Percentiles rank a stretch among this genome's conserved stretches.
These are phyloP conservation scores for Osmerus mordax DNA, from an alignment of 2,113 vertebrate species.

Conservation along the genomic window DNA sequence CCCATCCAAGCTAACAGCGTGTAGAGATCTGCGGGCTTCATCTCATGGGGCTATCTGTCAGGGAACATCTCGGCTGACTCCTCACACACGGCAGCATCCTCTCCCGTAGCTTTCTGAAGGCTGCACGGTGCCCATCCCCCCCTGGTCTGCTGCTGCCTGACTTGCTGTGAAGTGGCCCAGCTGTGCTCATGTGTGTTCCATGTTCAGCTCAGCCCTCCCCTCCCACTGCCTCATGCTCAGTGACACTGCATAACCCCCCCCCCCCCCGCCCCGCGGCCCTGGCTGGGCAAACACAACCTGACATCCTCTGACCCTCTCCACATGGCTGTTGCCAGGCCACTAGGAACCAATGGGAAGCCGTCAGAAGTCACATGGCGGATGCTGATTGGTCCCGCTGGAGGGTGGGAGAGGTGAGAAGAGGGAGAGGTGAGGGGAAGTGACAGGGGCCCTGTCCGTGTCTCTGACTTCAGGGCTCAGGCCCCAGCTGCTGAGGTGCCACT, in stretches of 20 bases:
- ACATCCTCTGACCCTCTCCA: constrained; percentile 34
- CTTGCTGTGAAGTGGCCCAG: constrained; percentile 47
- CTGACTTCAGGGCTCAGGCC: neutral
- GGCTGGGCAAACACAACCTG: constrained; percentile 37
- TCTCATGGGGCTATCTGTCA: too few relatives aligned
- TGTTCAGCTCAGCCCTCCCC: constrained; percentile 35
- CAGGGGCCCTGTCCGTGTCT: neutral
- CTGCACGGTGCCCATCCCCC: neutral
- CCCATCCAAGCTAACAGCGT: too few relatives aligned
- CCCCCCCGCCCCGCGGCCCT: constrained; percentile 23
- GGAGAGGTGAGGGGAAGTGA: neutral
- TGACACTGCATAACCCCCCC: constrained; percentile 7
- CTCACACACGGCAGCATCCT: neutral
- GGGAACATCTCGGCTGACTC: constrained; percentile 3
- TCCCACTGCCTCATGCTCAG: constrained; percentile 20
- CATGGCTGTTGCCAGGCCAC: constrained; percentile 46
- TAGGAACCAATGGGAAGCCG: neutral
- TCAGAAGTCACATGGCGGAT: neutral
- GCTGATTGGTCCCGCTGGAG: constrained; percentile 1
- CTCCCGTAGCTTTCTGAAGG: constrained; percentile 9
- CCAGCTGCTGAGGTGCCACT: neutral
- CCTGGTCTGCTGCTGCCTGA: constrained; percentile 36
- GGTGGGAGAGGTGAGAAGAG: neutral
- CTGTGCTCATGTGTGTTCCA: constrained; percentile 42
- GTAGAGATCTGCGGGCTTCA: too few relatives aligned